Base-by-base conservation (phyloP, 2,888 invertebrate species). In the Troides oblongomaculatus region DNA sequence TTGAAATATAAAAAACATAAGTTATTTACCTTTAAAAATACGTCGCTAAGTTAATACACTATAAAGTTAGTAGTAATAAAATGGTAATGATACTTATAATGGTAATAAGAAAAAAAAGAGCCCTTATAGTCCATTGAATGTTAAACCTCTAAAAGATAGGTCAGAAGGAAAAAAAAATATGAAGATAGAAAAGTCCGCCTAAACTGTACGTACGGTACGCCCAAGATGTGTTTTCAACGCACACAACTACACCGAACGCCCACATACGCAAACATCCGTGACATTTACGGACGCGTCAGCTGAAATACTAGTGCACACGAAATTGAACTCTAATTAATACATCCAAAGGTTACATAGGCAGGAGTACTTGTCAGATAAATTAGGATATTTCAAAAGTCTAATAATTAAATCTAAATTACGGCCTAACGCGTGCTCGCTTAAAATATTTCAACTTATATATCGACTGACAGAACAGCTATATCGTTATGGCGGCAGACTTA, bases 261-360 rank as follows among this genome's bases (percentile, higher is more conserved):
- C 77, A 75, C 78, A 80, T 79, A 77, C 73, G 72, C 68, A 68
- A 76, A 74, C 69, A 78, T 77, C 83, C 84, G 84, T 87, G 86
- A 87, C 88, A 89, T 87, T 88, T 86, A 86, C 85, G 86, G 86
- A 86, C 84, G 84, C 84, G 91, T 92, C 91, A 92, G 91, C 91
- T 90, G 90, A 89, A 90, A 87, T 82, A 77, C 72, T 67, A 59
- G 39, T 18, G 2, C 82, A 81, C 68, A 65, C 73, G 6, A 87
- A 82, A 77, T 72, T 75, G 25, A 72, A 73, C 82, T 77, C 74
- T 88, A 81, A 25, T 0, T 0, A 71, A 4, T 70, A 1, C 25
- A 0, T 2, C 72, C 78, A 89, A 77, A 82, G 82, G 71, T 67
- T 73, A 78, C 73, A 78, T 70, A 75, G 76, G 74, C 75, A 71